Evolutionary conservation across 2,888 invertebrate species (phyloP).

Genomic region (Cataglyphis albicans): DNA sequence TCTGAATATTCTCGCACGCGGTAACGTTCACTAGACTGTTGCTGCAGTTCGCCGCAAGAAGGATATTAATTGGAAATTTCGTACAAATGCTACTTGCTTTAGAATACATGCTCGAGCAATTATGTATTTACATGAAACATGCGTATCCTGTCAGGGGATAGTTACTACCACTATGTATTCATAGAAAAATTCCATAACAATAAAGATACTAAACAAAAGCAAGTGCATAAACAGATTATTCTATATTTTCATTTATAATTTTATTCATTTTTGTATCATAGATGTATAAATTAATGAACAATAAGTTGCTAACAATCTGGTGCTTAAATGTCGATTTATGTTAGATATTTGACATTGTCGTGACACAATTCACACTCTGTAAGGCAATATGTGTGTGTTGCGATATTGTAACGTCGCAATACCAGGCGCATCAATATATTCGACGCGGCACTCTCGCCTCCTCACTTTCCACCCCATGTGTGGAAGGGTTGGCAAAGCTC

Average conservation of each 20-base stretch:
- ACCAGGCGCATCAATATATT: constrained; percentile 11
- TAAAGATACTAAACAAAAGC: background rate
- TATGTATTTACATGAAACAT: constrained; percentile 12
- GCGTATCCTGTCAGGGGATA: background rate
- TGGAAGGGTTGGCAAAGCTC: constrained; percentile 43
- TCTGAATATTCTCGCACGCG: background rate
- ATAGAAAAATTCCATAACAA: background rate
- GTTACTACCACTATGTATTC: too few relatives aligned
- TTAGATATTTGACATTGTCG: constrained; percentile 15
- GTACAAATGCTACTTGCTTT: constrained; percentile 67
- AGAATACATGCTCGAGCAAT: background rate
- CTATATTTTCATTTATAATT: background rate
- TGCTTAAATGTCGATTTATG: constrained; percentile 3
- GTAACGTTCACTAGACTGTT: background rate
- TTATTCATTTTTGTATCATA: background rate
- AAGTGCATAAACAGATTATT: background rate
- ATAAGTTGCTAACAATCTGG: background rate
- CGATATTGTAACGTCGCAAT: constrained; percentile 23
- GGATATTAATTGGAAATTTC: constrained; percentile 67
- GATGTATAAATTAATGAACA: background rate
- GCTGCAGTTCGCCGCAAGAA: constrained; percentile 34
- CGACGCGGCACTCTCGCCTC: background rate
- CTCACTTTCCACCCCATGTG: background rate
- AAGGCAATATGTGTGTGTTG: background rate
- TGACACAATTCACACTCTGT: background rate